Conservation (phyloP, 2,797 vertebrate species). For the Anniella stebbinsi region DNA sequence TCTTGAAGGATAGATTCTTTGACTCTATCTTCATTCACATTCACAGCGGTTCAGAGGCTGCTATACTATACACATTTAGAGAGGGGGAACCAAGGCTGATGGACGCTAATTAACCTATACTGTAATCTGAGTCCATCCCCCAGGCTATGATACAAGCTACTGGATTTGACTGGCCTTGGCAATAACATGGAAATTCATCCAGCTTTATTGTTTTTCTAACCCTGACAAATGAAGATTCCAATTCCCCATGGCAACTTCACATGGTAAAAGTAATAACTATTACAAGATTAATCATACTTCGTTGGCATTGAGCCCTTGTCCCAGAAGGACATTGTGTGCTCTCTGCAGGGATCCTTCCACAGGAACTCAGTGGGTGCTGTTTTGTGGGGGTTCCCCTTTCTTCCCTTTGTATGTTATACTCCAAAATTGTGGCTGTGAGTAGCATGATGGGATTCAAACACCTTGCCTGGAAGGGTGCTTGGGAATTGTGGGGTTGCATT, state of each 20-base stretch:
- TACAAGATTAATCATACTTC: too few relatives aligned
- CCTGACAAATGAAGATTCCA: neutral
- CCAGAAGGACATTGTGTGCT: too few relatives aligned
- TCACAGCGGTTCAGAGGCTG: neutral
- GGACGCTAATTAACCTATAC: neutral
- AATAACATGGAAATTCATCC: fast-evolving
- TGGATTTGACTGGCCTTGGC: neutral
- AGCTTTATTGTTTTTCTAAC: neutral
- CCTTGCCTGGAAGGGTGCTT: too few relatives aligned
- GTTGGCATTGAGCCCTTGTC: too few relatives aligned
- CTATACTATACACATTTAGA: neutral
- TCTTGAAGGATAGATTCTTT: neutral
- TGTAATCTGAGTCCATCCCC: neutral
- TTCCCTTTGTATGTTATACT: too few relatives aligned
- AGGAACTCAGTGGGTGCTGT: too few relatives aligned
- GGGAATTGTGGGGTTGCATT: too few relatives aligned
- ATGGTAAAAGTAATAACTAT: neutral
- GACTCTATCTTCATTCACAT: neutral
- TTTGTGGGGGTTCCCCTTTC: too few relatives aligned
- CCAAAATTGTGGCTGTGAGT: too few relatives aligned
- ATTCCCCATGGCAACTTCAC: neutral
- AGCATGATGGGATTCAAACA: too few relatives aligned
- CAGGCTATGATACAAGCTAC: neutral
- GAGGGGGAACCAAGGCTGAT: neutral
- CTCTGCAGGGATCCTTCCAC: too few relatives aligned